Base-by-base conservation (phyloP, 2,797 vertebrate genomes). In the Parauchenoglanis ngamensis region DNA sequence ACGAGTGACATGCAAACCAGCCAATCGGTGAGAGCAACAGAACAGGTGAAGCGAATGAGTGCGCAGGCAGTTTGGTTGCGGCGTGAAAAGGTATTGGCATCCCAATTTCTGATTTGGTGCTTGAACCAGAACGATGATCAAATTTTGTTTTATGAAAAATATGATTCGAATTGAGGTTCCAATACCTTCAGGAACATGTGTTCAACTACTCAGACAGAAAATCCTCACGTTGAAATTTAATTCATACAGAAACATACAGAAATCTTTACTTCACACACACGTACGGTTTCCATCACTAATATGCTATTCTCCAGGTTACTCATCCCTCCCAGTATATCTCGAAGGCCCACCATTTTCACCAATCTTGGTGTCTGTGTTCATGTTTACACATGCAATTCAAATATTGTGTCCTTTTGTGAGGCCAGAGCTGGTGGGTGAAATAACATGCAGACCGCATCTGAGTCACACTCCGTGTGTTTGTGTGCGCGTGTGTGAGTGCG, bases 1-100 rank as follows among this genome's bases (percentile, higher is more conserved):
- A 94, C 93, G 94, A 93, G 94, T 94, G 94, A 93, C 95, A 94
- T 94, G 94, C 94, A 94, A 94, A 92, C 83, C 87, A 92, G 94
- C 93, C 93, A 92, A 94, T 95, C 92, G 94, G 95, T 95, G 94
- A 93, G 90, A 92, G 92, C 88, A 87, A 91, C 94, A 93, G 92
- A 94, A 93, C 92, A 93, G 87, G 91, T 94, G 94, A 94, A 95
- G 95, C 94, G 93, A 94, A 94, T 94, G 91, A 94, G 90, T 94
- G 94, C 89, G 65, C 87, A 93, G 92, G 93, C 90, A 90, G 57
- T 86, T 84, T 73, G 93, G 92, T 52, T 76, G 70, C 86, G 89
- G 77, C 87, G 84, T 90, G 90, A 61, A 19, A 65, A 52, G 80
- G 57, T 82, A 84, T 80, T 84, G 72, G 68, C 17, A 15, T 49